phyloP scores from a whole-genome alignment of 2,113 vertebrate species.

The Microcebus murinus region DNA sequence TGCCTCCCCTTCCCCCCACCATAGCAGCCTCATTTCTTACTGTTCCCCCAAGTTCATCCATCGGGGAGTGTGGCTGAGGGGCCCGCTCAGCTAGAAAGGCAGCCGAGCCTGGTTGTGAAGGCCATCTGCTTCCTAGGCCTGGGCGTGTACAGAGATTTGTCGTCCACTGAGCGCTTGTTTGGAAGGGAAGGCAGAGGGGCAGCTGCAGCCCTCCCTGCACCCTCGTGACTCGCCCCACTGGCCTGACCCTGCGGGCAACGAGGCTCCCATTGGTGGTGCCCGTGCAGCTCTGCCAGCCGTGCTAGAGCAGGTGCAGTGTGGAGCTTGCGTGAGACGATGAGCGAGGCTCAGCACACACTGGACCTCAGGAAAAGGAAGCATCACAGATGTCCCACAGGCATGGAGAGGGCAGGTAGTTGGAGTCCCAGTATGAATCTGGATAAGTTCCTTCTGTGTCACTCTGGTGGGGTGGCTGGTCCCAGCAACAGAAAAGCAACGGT shows the following conservation, averaged over 20 bases:
- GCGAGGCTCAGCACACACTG: too few species aligned
- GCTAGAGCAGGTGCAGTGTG: neutral
- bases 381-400: neutral
- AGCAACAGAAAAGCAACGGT: neutral
- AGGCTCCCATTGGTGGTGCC: neutral
- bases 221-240: neutral
- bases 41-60: neutral
- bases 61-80: neutral
- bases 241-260: fast-evolving
- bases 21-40: neutral
- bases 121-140: neutral
- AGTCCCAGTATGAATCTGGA: neutral
- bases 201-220: neutral
- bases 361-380: neutral
- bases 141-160: neutral
- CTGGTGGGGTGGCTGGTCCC: neutral
- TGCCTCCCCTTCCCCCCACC: neutral
- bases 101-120: neutral
- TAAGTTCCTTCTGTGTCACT: neutral
- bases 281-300: fast-evolving
- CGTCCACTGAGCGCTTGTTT: neutral
- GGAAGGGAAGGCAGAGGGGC: neutral
- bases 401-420: neutral
- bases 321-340: neutral
- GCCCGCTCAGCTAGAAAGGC: neutral